Conservation (phyloP, 2,797 vertebrate genomes). For the Thamnophis elegans region DNA sequence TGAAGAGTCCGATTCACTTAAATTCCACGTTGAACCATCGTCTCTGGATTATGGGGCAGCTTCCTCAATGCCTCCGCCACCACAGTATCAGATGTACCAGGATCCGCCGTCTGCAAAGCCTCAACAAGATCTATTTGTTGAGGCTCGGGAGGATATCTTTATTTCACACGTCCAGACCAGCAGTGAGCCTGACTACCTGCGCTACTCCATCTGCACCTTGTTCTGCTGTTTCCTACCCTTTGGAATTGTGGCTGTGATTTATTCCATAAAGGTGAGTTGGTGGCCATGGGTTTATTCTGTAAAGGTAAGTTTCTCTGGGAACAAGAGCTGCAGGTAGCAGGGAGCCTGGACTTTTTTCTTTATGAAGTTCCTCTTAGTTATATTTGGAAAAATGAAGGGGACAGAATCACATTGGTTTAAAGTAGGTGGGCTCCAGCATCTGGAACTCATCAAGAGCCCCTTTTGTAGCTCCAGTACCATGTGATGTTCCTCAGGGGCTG, state of each 20-base stretch:
- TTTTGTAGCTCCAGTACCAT: not conserved
- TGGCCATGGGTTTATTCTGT: not conserved
- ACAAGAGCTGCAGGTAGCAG: not conserved
- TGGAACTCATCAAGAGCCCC: not conserved
- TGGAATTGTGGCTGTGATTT: constrained; percentile 75
- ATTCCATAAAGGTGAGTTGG: constrained; percentile 70
- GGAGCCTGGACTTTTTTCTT: not conserved
- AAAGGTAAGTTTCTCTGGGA: not conserved
- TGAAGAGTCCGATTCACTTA: not conserved
- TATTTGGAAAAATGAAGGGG: not conserved
- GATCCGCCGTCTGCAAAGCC: not conserved
- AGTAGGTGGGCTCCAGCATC: not conserved
- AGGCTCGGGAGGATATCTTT: not conserved
- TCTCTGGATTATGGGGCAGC: not conserved
- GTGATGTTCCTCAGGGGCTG: not conserved
- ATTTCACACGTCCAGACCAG: not conserved
- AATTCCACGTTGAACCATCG: not conserved
- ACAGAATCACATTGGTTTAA: not conserved
- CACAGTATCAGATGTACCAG: not conserved
- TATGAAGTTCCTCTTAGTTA: not conserved
- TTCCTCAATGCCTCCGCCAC: too few relatives aligned
- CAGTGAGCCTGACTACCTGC: constrained; percentile 67
- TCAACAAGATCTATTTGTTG: not conserved
- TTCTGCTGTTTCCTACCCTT: constrained; percentile 78
- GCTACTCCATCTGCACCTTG: constrained; percentile 77